A percentile compares a stretch with the other conserved stretches of the same genome.
These are phyloP conservation scores for Panagrolaimus sp. DNA, from an alignment of 1,140 invertebrate genomes.

Conservation along the genomic window DNA sequence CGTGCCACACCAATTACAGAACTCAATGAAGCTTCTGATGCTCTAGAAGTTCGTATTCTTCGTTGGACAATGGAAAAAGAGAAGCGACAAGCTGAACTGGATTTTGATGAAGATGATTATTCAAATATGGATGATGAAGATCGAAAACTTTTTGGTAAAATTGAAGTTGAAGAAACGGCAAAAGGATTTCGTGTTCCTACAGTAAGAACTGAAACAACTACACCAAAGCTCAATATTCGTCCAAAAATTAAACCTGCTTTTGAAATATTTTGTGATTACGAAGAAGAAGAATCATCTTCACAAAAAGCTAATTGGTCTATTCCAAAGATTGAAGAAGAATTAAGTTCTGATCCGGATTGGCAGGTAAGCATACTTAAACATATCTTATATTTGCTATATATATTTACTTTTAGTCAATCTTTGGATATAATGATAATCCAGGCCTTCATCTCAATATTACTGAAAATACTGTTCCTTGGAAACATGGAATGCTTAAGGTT, in stretches of 20 bases:
- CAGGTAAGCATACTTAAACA: not conserved
- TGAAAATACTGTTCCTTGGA: not conserved
- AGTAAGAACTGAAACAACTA: not conserved
- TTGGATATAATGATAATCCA: not conserved
- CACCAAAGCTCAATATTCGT: not conserved
- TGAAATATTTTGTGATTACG: not conserved
- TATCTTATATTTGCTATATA: too few relatives aligned
- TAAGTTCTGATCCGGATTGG: not conserved
- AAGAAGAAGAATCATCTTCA: not conserved
- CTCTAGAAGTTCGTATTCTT: not conserved
- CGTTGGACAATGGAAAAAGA: not conserved
- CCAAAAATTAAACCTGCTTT: not conserved
- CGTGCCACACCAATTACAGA: not conserved
- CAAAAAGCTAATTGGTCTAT: not conserved
- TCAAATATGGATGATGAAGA: not conserved
- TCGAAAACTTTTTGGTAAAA: not conserved
- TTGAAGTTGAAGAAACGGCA: not conserved
- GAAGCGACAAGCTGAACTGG: not conserved
- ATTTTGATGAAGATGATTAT: not conserved
- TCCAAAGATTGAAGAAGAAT: not conserved
- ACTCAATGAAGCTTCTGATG: not conserved
- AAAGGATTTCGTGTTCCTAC: not conserved
- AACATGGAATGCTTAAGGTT: not conserved
- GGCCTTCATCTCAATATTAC: not conserved
- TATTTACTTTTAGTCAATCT: conserved; percentile 11